These are phyloP conservation scores for Mylabris sibirica DNA, from an alignment of 2,888 invertebrate species.

Conservation along the genomic window DNA sequence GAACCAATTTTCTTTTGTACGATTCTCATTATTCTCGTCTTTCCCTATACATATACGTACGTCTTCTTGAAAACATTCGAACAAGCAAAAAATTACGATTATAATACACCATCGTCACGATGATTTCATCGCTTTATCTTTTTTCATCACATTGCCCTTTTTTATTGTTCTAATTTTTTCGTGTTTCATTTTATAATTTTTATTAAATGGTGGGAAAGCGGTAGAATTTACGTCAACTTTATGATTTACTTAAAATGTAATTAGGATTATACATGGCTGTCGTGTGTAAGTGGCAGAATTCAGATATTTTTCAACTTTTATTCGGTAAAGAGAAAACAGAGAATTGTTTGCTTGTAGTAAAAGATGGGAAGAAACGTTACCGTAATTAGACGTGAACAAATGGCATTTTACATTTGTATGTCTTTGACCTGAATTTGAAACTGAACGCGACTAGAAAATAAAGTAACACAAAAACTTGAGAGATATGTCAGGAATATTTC, in stretches of 20 bases:
- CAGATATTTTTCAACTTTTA: conserved; percentile 1
- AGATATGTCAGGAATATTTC: not conserved
- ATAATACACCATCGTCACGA: not conserved
- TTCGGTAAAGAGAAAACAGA: not conserved
- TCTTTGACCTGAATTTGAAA: not conserved
- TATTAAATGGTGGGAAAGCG: not conserved
- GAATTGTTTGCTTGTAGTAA: not conserved
- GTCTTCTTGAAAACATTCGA: not conserved
- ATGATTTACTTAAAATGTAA: not conserved
- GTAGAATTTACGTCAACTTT: not conserved
- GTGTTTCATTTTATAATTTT: not conserved
- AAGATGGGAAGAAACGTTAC: not conserved
- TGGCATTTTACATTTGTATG: not conserved
- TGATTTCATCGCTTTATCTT: not conserved
- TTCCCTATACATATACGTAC: not conserved
- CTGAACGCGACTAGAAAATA: not conserved
- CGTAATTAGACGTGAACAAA: conserved; percentile 11
- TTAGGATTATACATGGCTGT: not conserved
- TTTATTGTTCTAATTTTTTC: not conserved
- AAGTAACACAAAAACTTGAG: not conserved
- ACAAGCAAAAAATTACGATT: not conserved
- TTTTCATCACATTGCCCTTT: not conserved
- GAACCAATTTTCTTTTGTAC: conserved; percentile 12
- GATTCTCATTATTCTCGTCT: not conserved
- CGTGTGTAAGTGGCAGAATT: conserved; percentile 11